Base-by-base conservation (phyloP, 2,888 invertebrate genomes). In the Escarpia spicata region DNA sequence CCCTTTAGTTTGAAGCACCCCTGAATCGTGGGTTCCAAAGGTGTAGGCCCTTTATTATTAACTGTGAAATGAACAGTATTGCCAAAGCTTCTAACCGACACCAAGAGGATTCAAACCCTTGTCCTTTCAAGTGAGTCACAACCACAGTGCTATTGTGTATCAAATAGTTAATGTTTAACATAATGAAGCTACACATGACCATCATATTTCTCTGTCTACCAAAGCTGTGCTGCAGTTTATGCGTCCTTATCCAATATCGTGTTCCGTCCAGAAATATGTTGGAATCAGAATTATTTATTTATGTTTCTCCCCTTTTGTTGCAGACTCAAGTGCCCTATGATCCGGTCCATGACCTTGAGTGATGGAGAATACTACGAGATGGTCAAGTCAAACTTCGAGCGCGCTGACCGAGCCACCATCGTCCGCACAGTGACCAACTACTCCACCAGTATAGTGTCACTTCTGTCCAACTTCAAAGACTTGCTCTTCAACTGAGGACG, bases 351-450 rank as follows among this genome's bases (percentile, higher is more conserved):
- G 94, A 98, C 99, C 31, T 97, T 99, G 91, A 99, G 99, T 96
- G 99, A 99, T 96, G 99, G 99, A 0, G 98, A 99, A 93, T 99
- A 99, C 97, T 99, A 99, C 96, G 99, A 99, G 97, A 98, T 99
- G 94, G 99, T 99, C 75, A 99, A 99, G 96, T 99, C 99, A 0
- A 99, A 99, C 97, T 99, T 99, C 96, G 99, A 99, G 97, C 97
- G 99, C 95, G 99, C 99, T 0, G 99, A 99, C 97, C 97, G 99
- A 94, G 97, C 98, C 95, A 99, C 99, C 0, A 99, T 99, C 15
- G 99, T 99, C 0, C 97, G 99, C 93, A 99, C 99, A 3, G 98
- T 99, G 3, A 99, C 99, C 94, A 99, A 98, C 97, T 99, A 99
- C 96, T 97, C 98, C 94, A 99, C 99, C 15, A 98, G 99, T 91